phyloP scores from a whole-genome alignment of 2,888 invertebrate species.

The Rhamnusium bicolor region DNA sequence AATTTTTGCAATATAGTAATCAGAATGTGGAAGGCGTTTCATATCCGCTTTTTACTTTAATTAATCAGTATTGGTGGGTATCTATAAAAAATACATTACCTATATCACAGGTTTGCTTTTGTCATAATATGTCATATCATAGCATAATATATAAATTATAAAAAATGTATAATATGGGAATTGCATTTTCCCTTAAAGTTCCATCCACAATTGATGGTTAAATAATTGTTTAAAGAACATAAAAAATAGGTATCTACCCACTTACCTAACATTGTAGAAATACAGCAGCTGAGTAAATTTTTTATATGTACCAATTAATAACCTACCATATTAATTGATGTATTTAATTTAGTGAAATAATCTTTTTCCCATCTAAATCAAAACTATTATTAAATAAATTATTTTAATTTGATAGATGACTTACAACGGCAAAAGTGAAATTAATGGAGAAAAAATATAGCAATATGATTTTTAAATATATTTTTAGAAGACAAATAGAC shows the following conservation, averaged over 20 bases:
- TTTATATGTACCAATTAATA: no score
- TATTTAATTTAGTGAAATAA: background rate
- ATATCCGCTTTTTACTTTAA: background rate
- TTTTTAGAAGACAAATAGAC: conserved; percentile 5
- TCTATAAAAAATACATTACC: background rate
- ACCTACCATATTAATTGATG: no score
- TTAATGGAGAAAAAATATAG: background rate
- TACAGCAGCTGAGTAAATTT: no score
- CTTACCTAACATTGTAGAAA: no score
- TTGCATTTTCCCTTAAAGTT: background rate
- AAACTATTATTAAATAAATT: background rate
- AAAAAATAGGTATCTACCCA: no score
- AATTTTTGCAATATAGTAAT: background rate
- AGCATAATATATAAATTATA: background rate
- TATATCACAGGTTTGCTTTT: background rate
- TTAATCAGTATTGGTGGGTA: background rate
- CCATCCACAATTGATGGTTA: no score
- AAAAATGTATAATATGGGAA: no score
- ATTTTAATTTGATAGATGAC: background rate
- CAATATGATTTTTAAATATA: background rate
- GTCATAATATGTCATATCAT: no score
- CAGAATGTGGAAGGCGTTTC: background rate
- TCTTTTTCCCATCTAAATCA: background rate
- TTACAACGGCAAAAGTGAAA: background rate
- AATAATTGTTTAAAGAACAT: no score